phyloP scores from a whole-genome alignment of 2,888 invertebrate species.

The Dendrolimus pini region DNA sequence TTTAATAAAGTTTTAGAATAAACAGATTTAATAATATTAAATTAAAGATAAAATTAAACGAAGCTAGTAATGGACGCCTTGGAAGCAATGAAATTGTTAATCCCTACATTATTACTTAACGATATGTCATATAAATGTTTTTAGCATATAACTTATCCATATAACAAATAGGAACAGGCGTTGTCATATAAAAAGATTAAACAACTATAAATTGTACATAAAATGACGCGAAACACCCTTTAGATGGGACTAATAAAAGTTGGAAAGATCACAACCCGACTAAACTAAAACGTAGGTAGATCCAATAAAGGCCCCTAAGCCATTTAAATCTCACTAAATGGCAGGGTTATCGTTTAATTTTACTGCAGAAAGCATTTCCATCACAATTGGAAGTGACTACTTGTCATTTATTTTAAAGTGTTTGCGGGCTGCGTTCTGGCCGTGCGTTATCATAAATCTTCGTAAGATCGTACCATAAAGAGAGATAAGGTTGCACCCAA shows the following conservation, averaged over 20 bases:
- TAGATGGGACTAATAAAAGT: conserved; percentile 44
- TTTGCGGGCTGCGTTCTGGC: conserved; percentile 59
- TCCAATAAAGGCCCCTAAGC: conserved; percentile 64
- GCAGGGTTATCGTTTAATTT: conserved; percentile 74
- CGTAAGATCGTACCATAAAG: conserved; percentile 73
- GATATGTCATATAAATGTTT: no score
- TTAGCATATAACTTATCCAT: no score
- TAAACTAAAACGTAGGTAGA: conserved; percentile 48
- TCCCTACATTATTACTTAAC: no score
- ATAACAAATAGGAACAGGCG: no score
- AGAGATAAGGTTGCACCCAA: conserved; percentile 72
- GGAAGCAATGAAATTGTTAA: no score
- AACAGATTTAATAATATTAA: no score
- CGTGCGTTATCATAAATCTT: conserved; percentile 77
- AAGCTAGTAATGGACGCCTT: no score
- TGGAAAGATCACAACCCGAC: conserved; percentile 32
- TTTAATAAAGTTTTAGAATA: no score
- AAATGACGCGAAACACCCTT: conserved; percentile 29
- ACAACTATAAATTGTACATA: conserved; percentile 17
- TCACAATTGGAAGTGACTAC: conserved; percentile 74
- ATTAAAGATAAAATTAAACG: no score
- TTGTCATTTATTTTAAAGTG: conserved; percentile 76
- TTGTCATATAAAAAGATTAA: background rate
- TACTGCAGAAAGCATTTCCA: conserved; percentile 76
- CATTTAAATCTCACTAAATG: conserved; percentile 73